phyloP scores from a whole-genome alignment of 2,113 vertebrate species.

The Eulemur rufifrons region DNA sequence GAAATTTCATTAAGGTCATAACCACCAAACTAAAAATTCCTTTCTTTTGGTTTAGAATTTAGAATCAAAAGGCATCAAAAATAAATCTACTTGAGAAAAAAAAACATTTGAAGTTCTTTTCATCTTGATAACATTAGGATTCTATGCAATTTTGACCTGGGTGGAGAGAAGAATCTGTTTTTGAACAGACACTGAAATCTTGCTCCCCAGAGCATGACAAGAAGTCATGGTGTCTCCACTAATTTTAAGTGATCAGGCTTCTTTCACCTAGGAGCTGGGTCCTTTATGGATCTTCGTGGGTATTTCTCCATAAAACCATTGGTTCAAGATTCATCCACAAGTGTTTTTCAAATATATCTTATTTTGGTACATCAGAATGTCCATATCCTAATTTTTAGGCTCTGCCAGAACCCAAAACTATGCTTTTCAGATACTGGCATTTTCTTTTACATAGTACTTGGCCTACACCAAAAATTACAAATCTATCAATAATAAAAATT shows the following conservation, averaged over 20 bases:
- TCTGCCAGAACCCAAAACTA: not conserved
- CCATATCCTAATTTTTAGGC: not conserved
- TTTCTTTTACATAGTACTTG: not conserved
- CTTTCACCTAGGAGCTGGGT: not conserved
- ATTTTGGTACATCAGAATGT: not conserved
- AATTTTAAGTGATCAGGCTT: not conserved
- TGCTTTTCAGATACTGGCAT: not conserved
- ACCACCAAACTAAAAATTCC: slow-evolving; percentile 33
- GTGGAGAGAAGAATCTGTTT: slow-evolving; percentile 9
- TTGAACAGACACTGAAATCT: not conserved
- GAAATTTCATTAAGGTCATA: slow-evolving; percentile 27
- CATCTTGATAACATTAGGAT: slow-evolving; percentile 35
- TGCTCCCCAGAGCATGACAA: not conserved
- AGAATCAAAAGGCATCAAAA: slow-evolving; percentile 54
- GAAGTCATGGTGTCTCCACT: not conserved
- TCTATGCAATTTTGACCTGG: not conserved
- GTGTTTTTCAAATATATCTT: not conserved
- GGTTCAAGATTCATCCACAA: not conserved
- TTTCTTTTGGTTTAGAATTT: slow-evolving; percentile 53
- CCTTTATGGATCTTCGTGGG: not conserved
- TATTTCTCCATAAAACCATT: not conserved
- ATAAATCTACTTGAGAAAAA: slow-evolving; percentile 48
- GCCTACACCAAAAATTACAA: not conserved
- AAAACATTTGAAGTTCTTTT: slow-evolving; percentile 54
- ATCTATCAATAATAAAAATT: not conserved